These are phyloP conservation scores for Aplysina aerophoba DNA, from an alignment of 37 sponge, comb jelly and placozoan species.

Conservation along the genomic window DNA sequence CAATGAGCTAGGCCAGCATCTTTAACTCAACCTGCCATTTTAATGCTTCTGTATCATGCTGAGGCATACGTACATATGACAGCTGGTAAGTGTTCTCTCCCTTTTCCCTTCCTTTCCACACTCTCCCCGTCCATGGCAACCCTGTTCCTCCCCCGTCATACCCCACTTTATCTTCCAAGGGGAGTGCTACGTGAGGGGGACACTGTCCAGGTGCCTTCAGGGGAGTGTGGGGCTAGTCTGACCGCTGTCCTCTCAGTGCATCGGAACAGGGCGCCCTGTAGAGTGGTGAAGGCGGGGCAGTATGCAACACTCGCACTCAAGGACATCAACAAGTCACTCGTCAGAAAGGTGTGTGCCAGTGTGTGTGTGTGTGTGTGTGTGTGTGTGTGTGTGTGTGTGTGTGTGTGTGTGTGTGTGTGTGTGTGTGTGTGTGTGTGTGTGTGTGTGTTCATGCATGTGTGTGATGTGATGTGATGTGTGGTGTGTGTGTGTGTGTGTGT, in stretches of 20 bases:
- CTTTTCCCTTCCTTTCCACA: not conserved
- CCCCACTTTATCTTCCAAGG: conserved; percentile 40
- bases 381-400: conserved; percentile 17
- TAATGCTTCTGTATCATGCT: too few relatives aligned
- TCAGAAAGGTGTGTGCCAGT: conserved; percentile 69
- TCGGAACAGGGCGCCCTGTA: conserved; percentile 80
- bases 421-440: not conserved
- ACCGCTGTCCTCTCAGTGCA: conserved; percentile 82
- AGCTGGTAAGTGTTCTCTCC: too few relatives aligned
- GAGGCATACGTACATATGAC: too few relatives aligned
- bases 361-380: not conserved
- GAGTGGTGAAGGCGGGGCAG: conserved; percentile 90
- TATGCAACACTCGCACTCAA: conserved; percentile 84
- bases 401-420: not conserved
- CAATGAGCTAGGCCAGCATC: too few relatives aligned
- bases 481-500: too few relatives aligned
- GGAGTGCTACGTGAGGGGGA: conserved; percentile 89
- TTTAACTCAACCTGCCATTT: too few relatives aligned
- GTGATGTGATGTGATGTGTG: too few relatives aligned
- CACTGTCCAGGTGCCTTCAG: conserved; percentile 77
- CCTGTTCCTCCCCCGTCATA: not conserved
- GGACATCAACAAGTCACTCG: conserved; percentile 47
- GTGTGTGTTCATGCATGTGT: not conserved
- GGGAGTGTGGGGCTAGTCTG: conserved; percentile 48
- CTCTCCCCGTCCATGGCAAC: not conserved